Conservation (phyloP, 1,140 invertebrate genomes). For the Aricia agestis region DNA sequence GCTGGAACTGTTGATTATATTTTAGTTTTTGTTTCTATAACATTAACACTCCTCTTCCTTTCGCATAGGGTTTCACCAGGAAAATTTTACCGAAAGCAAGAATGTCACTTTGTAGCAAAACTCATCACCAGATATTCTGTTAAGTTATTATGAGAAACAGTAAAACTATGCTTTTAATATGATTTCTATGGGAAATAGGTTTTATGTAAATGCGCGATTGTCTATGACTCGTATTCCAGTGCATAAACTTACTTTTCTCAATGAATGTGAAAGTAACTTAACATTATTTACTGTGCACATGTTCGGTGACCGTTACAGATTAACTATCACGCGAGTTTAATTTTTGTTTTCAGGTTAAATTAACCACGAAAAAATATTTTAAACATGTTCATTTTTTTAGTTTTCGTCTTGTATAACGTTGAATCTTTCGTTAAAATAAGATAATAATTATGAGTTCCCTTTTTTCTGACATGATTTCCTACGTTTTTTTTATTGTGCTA, state of each 20-base stretch:
- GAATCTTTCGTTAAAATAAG: not conserved
- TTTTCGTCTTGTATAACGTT: not conserved
- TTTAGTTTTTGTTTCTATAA: not conserved
- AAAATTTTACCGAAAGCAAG: no score
- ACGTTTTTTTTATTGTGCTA: no score
- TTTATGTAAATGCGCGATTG: slow-evolving; percentile 10
- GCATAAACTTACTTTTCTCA: slow-evolving; percentile 5
- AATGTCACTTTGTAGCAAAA: not conserved
- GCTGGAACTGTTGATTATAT: not conserved
- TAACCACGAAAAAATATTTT: not conserved
- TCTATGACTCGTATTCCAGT: not conserved
- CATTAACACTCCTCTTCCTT: not conserved
- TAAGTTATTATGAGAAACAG: not conserved
- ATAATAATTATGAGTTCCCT: no score
- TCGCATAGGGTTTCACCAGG: not conserved
- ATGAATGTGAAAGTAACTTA: slow-evolving; percentile 15
- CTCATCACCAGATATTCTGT: no score
- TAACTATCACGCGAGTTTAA: slow-evolving; percentile 7
- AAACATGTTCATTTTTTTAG: not conserved
- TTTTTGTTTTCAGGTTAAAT: slow-evolving; percentile 12
- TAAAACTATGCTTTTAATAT: not conserved
- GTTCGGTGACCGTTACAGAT: slow-evolving; percentile 14
- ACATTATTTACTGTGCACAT: slow-evolving; percentile 8
- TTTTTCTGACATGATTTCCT: no score
- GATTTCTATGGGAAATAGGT: not conserved